Conservation (phyloP, 2,797 vertebrate species). For the Sebastes umbrosus region DNA sequence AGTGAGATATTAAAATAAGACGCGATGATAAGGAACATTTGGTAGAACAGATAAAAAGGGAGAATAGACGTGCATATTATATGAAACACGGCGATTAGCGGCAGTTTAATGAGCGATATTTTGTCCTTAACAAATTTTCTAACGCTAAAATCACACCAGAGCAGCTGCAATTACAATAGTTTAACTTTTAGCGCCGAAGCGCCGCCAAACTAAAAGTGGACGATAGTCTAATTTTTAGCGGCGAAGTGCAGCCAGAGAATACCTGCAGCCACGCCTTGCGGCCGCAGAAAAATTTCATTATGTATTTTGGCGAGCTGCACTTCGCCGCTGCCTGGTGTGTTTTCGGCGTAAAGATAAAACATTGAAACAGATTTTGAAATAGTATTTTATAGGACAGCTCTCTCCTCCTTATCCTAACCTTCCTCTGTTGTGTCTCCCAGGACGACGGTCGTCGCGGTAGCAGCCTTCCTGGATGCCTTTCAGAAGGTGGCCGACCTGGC, state of each 20-base stretch:
- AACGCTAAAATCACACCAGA: too few relatives aligned
- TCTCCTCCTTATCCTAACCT: neutral
- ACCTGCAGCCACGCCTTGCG: neutral
- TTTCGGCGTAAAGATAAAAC: neutral
- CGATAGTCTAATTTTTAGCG: too few relatives aligned
- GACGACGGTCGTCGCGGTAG: slow-evolving; percentile 91
- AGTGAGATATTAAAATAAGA: neutral
- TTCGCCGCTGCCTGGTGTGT: too few relatives aligned
- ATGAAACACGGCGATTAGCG: neutral
- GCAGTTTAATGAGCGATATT: too few relatives aligned
- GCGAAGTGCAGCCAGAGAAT: too few relatives aligned
- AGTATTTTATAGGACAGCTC: neutral
- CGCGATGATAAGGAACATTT: neutral
- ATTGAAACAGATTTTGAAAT: neutral
- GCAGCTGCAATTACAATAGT: too few relatives aligned
- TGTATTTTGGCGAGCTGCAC: too few relatives aligned
- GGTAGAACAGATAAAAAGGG: neutral
- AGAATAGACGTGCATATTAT: too few relatives aligned
- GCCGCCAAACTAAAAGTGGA: too few relatives aligned
- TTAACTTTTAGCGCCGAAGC: too few relatives aligned
- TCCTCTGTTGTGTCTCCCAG: slow-evolving; percentile 65
- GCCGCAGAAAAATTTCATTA: too few relatives aligned
- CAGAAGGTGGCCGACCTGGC: slow-evolving; percentile 97
- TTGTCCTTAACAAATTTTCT: too few relatives aligned
- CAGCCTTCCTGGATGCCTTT: slow-evolving; percentile 94